Conservation (phyloP, 2,888 invertebrate species). For the Noctua comes region DNA sequence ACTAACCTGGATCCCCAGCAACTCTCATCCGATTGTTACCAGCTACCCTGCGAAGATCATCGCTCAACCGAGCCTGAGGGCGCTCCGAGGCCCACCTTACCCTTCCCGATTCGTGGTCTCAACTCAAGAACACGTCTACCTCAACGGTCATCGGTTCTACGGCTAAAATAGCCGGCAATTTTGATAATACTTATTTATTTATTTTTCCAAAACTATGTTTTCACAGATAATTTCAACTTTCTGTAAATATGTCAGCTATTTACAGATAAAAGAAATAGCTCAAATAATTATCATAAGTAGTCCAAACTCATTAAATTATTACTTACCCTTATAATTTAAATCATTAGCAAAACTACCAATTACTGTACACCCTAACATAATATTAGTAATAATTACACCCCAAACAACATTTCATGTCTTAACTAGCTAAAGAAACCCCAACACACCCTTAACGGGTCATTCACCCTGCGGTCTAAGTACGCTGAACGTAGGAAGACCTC, state of each 20-base stretch:
- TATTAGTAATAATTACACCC: slow-evolving; percentile 1
- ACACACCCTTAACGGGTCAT: slow-evolving; percentile 46
- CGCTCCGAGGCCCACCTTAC: too few species aligned
- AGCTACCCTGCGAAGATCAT: too few species aligned
- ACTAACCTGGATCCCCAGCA: too few species aligned
- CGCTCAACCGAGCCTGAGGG: too few species aligned
- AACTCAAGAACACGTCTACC: too few species aligned
- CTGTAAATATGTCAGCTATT: not conserved
- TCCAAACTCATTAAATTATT: not conserved
- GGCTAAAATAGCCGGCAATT: too few species aligned
- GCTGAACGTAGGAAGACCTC: slow-evolving; percentile 18
- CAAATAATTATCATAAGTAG: not conserved
- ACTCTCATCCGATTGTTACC: too few species aligned
- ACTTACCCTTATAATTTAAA: not conserved
- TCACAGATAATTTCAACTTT: too few species aligned
- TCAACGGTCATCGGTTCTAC: too few species aligned
- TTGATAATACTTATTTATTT: too few species aligned
- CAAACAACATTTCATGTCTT: not conserved
- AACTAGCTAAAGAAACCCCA: slow-evolving; percentile 1
- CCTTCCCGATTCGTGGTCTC: too few species aligned
- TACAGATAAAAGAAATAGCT: not conserved
- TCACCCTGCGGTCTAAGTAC: slow-evolving; percentile 43
- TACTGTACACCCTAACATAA: not conserved
- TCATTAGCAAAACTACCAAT: not conserved
- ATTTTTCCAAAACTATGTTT: not conserved